Conservation (phyloP, 2,797 vertebrate species). For the Heliangelus exortis region DNA sequence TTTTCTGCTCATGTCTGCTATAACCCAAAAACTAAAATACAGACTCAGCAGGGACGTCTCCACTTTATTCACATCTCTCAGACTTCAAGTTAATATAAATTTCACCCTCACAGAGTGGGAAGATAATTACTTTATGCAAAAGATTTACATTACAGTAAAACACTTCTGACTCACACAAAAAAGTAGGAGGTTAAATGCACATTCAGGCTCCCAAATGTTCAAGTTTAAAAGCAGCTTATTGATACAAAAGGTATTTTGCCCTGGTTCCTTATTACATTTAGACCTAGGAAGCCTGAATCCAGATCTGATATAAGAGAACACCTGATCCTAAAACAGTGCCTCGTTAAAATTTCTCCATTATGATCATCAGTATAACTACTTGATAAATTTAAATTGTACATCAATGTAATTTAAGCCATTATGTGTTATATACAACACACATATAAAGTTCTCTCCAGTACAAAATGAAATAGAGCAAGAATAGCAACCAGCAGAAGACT, state of each 20-base stretch:
- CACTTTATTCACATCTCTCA: not conserved
- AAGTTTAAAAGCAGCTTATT: conserved; percentile 1
- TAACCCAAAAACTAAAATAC: not conserved
- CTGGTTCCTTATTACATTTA: not conserved
- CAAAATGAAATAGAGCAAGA: not conserved
- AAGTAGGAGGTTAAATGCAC: conserved; percentile 27
- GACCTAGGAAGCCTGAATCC: not conserved
- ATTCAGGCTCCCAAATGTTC: not conserved
- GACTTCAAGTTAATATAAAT: conserved; percentile 12
- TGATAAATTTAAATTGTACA: not conserved
- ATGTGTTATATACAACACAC: not conserved
- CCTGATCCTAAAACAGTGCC: not conserved
- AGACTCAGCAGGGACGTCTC: not conserved
- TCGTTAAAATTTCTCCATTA: not conserved
- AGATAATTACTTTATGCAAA: conserved; percentile 27
- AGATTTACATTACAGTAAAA: not conserved
- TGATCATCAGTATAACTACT: not conserved
- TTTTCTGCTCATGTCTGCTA: not conserved
- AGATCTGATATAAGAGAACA: not conserved
- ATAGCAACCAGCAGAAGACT: not conserved
- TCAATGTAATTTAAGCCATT: not conserved
- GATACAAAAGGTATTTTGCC: not conserved
- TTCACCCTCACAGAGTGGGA: not conserved
- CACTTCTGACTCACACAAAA: not conserved
- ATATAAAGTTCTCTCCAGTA: not conserved